Evolutionary conservation across 2,888 invertebrate species (phyloP), one percentile per base, ranked within the genome.

Genomic region (Andrena bucephala): DNA sequence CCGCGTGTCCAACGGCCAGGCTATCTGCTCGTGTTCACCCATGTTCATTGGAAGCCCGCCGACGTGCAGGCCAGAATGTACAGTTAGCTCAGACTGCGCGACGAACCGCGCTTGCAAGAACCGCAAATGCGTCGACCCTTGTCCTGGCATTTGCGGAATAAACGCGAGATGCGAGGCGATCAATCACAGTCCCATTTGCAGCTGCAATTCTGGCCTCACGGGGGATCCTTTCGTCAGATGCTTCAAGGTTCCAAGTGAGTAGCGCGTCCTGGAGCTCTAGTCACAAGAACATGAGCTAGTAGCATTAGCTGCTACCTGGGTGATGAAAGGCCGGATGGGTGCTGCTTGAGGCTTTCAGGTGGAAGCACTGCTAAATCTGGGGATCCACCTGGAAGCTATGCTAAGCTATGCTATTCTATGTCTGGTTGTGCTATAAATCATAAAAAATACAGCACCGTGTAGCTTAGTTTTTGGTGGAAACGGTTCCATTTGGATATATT

Each of bases 61-160:
- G 29, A 94, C 94, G 77, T 97, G 97, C 90, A 94, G 96, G 84
- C 96, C 96, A 8, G 96, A 96, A 92, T 97, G 97, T 91, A 95
- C 95, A 8, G 94, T 95, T 60, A 96, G 95, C 90, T 94, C 95
- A 0, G 96, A 97, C 89, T 97, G 96, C 92, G 89, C 95, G 0
- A 92, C 94, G 6, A 95, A 95, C 85, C 95, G 95, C 90, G 96
- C 96, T 13, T 97, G 97, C 89, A 93, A 96, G 29, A 95, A 95
- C 87, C 95, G 95, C 87, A 96, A 96, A 93, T 97, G 96, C 89
- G 91, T 91, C 16, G 95, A 96, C 92, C 96, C 97, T 16, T 97
- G 96, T 88, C 95, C 95, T 7, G 95, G 95, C 69, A 95, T 95
- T 27, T 96, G 96, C 87, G 95, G 95, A n/a, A 92, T 95, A 62